Conservation (phyloP, 2,888 invertebrate genomes). For the Ceraclea dissimilis region DNA sequence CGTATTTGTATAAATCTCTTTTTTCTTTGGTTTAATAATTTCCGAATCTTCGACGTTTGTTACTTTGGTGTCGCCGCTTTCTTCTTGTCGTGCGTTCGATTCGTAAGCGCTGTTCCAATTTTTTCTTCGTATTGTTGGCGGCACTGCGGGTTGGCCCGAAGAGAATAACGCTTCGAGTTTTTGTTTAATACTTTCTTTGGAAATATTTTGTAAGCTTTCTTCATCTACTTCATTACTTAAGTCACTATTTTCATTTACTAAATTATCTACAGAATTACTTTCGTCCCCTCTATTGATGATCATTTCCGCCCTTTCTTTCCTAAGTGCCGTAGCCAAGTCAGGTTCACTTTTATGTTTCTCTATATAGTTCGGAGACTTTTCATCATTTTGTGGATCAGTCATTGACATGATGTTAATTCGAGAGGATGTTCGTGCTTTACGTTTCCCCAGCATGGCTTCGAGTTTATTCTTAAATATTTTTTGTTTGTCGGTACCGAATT, state of each 20-base stretch:
- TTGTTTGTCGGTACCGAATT: conserved; percentile 38
- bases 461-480: conserved; percentile 42
- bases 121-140: not conserved
- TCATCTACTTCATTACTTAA: not conserved
- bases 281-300: not conserved
- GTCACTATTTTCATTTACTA: not conserved
- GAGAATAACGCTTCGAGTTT: not conserved
- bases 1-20: conserved; percentile 32
- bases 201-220: not conserved
- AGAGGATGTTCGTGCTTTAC: not conserved
- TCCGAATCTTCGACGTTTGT: conserved; percentile 1
- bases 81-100: too few species aligned
- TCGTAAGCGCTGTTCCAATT: not conserved
- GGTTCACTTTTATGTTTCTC: conserved; percentile 26
- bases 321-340: conserved; percentile 29
- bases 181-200: not conserved
- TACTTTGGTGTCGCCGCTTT: conserved; percentile 26
- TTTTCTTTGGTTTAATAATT: conserved; percentile 7
- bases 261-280: not conserved
- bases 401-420: not conserved
- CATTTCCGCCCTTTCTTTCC: not conserved
- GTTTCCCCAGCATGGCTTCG: conserved; percentile 32
- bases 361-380: not conserved
- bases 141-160: not conserved
- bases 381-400: not conserved